These are phyloP conservation scores for Zophobas morio DNA, from an alignment of 1,140 invertebrate species.

Conservation along the genomic window DNA sequence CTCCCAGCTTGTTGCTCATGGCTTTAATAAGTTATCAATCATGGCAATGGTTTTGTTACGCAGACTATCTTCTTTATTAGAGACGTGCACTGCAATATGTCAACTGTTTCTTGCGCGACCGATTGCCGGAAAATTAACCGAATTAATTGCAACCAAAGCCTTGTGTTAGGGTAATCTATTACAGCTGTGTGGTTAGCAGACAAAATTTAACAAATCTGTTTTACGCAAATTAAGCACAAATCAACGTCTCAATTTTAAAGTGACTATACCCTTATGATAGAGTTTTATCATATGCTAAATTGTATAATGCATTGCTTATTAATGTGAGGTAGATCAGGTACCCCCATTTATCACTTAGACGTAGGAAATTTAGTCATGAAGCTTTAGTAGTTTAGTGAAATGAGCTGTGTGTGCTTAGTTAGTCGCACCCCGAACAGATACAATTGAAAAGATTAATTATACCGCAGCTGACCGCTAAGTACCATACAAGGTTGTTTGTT, in stretches of 20 bases:
- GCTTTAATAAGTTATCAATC: conserved; percentile 47
- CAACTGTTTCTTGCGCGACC: conserved; percentile 1
- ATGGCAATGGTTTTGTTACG: conserved; percentile 10
- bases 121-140: conserved; percentile 5
- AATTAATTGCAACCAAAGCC: conserved; percentile 30
- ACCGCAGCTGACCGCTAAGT: conserved; percentile 24
- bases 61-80: conserved; percentile 29
- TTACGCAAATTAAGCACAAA: background rate
- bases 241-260: conserved; percentile 15
- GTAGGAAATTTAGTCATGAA: conserved; percentile 20
- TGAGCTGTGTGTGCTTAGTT: conserved; percentile 4
- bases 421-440: conserved; percentile 21
- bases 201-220: conserved; percentile 2
- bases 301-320: conserved; percentile 19
- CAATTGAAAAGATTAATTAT: conserved; percentile 38
- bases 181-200: background rate
- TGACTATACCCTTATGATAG: conserved; percentile 2
- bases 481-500: background rate
- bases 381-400: conserved; percentile 9
- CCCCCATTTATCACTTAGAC: conserved; percentile 20
- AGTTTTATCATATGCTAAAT: conserved; percentile 18
- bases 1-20: conserved; percentile 18
- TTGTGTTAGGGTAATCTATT: conserved; percentile 8
- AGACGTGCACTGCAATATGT: conserved; percentile 12
- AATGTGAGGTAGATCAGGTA: conserved; percentile 28